phyloP scores from a whole-genome alignment of 2,113 vertebrate species.

The Microtus pennsylvanicus region DNA sequence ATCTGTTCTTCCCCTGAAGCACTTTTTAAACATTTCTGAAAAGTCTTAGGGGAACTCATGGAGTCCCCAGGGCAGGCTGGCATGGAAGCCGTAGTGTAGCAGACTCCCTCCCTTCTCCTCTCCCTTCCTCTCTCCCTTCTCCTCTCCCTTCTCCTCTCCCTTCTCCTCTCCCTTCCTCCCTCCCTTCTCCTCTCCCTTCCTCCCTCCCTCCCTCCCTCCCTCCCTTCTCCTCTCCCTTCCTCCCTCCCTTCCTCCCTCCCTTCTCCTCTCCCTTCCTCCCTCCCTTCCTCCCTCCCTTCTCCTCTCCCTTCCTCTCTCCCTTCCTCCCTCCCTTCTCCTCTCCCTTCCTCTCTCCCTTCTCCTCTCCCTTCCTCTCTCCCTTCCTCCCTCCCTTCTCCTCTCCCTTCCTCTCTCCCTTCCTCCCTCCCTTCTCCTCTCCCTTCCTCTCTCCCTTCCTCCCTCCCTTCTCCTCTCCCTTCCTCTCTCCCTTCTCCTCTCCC shows the following conservation, averaged over 20 bases:
- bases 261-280: not conserved
- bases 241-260: no score
- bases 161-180: rapidly evolving
- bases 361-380: not conserved
- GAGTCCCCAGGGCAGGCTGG: not conserved
- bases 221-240: rapidly evolving
- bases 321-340: no score
- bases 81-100: rapidly evolving
- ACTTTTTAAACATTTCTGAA: not conserved
- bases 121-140: not conserved
- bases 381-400: no score
- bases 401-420: not conserved
- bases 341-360: no score
- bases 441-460: no score
- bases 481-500: not conserved
- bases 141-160: not conserved
- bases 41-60: not conserved
- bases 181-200: no score
- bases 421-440: not conserved
- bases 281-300: not conserved
- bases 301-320: no score
- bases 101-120: not conserved
- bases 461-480: not conserved
- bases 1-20: not conserved
- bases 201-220: not conserved